These are phyloP conservation scores for Archaeoteleia sp. DNA, from an alignment of 2,888 invertebrate species.

Conservation along the genomic window DNA sequence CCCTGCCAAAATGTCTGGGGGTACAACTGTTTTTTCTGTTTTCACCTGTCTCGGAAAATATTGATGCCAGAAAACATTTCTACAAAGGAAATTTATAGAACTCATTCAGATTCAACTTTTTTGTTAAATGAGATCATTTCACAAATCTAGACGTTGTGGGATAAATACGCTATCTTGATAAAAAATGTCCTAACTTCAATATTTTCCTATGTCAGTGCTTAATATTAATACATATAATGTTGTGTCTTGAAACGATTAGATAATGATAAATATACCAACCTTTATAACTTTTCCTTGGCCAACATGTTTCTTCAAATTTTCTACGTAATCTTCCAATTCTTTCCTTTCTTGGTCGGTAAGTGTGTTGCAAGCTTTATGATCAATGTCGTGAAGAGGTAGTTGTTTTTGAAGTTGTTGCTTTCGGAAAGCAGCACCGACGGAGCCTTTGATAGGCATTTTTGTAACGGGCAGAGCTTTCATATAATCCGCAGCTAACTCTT, in stretches of 20 bases:
- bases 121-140: too few species aligned
- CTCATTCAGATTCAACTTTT: too few species aligned
- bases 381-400: slow-evolving; percentile 89
- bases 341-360: slow-evolving; percentile 75
- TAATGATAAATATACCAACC: slow-evolving; percentile 66
- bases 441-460: slow-evolving; percentile 86
- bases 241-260: too few species aligned
- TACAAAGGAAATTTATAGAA: too few species aligned
- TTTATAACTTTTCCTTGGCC: slow-evolving; percentile 84
- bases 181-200: too few species aligned
- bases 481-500: slow-evolving; percentile 81
- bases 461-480: slow-evolving; percentile 76
- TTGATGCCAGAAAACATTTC: neutral
- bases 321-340: slow-evolving; percentile 77
- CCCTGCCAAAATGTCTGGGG: too few species aligned
- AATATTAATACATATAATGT: slow-evolving; percentile 6
- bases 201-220: too few species aligned
- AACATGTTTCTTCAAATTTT: slow-evolving; percentile 82
- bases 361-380: slow-evolving; percentile 78
- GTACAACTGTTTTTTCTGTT: too few species aligned
- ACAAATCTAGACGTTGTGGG: too few species aligned
- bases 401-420: slow-evolving; percentile 89
- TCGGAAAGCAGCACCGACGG: slow-evolving; percentile 85
- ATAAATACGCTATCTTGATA: too few species aligned
- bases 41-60: too few species aligned